Base-by-base conservation (phyloP, 2,113 vertebrate genomes). In the Trichomycterus rosablanca region DNA sequence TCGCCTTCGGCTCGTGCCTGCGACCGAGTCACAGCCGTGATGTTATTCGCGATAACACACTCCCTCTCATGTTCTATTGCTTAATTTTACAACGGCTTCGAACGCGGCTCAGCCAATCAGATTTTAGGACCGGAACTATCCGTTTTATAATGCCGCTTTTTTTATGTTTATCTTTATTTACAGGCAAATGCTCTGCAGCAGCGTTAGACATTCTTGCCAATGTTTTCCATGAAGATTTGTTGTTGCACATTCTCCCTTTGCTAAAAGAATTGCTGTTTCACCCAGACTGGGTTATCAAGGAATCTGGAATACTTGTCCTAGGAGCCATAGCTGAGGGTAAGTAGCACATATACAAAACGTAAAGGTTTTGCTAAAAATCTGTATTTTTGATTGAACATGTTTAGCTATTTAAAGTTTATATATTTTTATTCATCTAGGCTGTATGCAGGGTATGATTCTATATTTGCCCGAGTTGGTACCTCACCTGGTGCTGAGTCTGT, bases 361-460 rank as follows among this genome's bases (percentile, higher is more conserved):
- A n/a, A n/a, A n/a, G n/a, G n/a, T n/a, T n/a, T n/a, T n/a, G n/a
- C n/a, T n/a, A n/a, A n/a, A n/a, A n/a, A n/a, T n/a, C n/a, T n/a
- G n/a, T n/a, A n/a, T n/a, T n/a, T n/a, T n/a, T n/a, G n/a, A n/a
- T n/a, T n/a, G n/a, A n/a, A n/a, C n/a, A n/a, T n/a, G n/a, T n/a
- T n/a, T n/a, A n/a, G n/a, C n/a, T n/a, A n/a, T n/a, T n/a, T n/a
- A n/a, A n/a, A n/a, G n/a, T n/a, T n/a, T n/a, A n/a, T n/a, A n/a
- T n/a, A n/a, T n/a, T n/a, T n/a, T n/a, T n/a, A n/a, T n/a, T 9
- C 34, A 8, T 10, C 34, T 67, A 95, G 93, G 94, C 50, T 95
- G 94, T 45, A 97, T 96, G 92, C 94, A 97, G 82, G 94, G 93
- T n/a, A 97, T 97, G 94, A 90, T 95, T 1, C 94, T 89, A 0